Percentiles rank a stretch among this genome's conserved stretches.
Evolutionary conservation across 2,888 invertebrate genomes (phyloP).

Genomic region (Furcula furcula): DNA sequence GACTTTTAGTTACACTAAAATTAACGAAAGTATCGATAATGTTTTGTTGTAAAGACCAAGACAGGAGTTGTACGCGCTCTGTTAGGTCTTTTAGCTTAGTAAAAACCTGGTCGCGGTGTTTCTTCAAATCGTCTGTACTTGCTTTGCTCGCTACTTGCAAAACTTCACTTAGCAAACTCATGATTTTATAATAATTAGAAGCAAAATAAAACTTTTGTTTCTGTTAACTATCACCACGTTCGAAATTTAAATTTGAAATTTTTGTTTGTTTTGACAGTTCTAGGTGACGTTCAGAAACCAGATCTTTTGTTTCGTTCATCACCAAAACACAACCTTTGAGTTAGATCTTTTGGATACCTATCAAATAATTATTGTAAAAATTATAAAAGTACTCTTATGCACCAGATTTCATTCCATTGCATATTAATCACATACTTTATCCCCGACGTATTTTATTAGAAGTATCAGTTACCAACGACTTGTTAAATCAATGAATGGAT

Average conservation of each 20-base stretch:
- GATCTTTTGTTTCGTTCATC: too few species aligned
- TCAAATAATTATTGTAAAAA: too few species aligned
- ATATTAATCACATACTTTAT: too few species aligned
- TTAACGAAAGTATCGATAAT: constrained; percentile 61
- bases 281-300: not conserved
- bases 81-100: constrained; percentile 54
- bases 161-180: constrained; percentile 68
- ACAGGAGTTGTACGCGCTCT: constrained; percentile 62
- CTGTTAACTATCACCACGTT: constrained; percentile 8
- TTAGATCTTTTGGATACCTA: too few species aligned
- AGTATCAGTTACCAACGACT: not conserved
- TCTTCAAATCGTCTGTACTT: constrained; percentile 53
- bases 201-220: constrained; percentile 19
- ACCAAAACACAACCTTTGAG: too few species aligned
- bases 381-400: too few species aligned
- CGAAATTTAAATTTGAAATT: constrained; percentile 20
- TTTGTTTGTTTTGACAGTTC: not conserved
- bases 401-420: too few species aligned
- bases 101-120: constrained; percentile 51
- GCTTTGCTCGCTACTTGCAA: constrained; percentile 61
- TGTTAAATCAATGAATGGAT: constrained; percentile 37
- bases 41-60: constrained; percentile 67
- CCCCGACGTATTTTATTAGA: too few species aligned
- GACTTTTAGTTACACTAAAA: constrained; percentile 60
- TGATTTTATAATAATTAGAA: constrained; percentile 22